Evolutionary conservation across 2,797 vertebrate genomes (phyloP).

Genomic region (Botia kubotai): DNA sequence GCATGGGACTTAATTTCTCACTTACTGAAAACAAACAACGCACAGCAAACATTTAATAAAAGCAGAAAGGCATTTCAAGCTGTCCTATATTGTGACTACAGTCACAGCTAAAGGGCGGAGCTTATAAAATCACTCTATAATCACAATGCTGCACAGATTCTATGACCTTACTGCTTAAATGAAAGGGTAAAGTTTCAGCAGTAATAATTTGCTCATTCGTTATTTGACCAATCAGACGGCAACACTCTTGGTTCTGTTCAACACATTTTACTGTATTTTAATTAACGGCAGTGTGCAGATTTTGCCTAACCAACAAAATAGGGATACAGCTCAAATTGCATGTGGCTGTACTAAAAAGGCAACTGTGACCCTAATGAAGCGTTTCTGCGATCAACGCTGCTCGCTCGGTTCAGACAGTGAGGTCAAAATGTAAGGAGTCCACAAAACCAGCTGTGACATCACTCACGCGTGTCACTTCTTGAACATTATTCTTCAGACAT

Average conservation of each 20-base stretch:
- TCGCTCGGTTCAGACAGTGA: slow-evolving; percentile 20
- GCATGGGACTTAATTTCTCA: neutral
- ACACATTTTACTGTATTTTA: neutral
- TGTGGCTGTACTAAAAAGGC: neutral
- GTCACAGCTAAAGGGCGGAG: neutral
- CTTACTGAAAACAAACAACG: neutral
- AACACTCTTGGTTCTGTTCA: neutral
- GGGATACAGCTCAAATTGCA: neutral
- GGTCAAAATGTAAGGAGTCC: slow-evolving; percentile 41
- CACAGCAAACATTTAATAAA: neutral
- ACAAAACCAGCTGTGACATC: slow-evolving; percentile 18
- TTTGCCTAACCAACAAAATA: neutral
- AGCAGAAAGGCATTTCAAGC: neutral
- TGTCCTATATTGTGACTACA: neutral
- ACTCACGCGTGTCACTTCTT: neutral
- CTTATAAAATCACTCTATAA: neutral
- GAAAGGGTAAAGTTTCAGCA: neutral
- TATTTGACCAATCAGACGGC: neutral
- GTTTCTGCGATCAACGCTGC: slow-evolving; percentile 20
- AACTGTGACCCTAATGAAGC: slow-evolving; percentile 28
- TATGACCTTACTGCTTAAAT: neutral
- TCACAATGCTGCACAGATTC: neutral
- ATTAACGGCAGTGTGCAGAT: neutral
- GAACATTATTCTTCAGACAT: slow-evolving; percentile 26
- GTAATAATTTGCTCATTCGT: neutral